These are phyloP conservation scores for Dysdera silvatica DNA, from an alignment of 1,140 invertebrate species.

Conservation along the genomic window DNA sequence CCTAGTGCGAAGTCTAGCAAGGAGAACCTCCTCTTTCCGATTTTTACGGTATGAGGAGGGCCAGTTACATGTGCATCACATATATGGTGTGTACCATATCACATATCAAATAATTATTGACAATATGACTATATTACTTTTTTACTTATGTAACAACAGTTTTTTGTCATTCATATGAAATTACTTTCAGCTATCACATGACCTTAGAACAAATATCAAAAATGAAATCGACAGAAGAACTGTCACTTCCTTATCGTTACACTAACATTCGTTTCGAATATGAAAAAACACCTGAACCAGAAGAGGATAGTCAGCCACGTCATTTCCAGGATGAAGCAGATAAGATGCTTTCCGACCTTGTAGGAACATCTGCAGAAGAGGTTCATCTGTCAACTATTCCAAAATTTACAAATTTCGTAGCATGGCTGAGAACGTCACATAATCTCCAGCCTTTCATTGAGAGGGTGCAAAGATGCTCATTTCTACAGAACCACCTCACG, in stretches of 20 bases:
- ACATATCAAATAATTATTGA: no score
- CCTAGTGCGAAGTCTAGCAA: no score
- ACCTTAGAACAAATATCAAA: not conserved
- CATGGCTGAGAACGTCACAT: not conserved
- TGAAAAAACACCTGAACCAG: not conserved
- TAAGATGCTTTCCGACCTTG: slow-evolving; percentile 13
- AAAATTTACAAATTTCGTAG: slow-evolving; percentile 18
- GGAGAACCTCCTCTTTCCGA: no score
- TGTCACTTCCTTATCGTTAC: not conserved
- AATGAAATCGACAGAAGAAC: not conserved
- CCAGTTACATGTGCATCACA: no score
- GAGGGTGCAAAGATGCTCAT: not conserved
- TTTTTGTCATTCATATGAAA: no score
- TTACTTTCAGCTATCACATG: slow-evolving; percentile 14
- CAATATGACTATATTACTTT: no score
- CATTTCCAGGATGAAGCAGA: slow-evolving; percentile 1
- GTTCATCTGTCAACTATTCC: slow-evolving; percentile 6
- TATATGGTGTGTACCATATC: no score
- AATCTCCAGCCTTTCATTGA: slow-evolving; percentile 6
- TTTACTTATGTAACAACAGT: not conserved
- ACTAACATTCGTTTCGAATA: slow-evolving; percentile 14
- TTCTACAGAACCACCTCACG: not conserved
- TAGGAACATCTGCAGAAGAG: not conserved
- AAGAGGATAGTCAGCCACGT: not conserved
- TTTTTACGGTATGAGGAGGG: no score